Evolutionary conservation across 2,113 vertebrate species (phyloP).

Genomic region (Centrocercus urophasianus): DNA sequence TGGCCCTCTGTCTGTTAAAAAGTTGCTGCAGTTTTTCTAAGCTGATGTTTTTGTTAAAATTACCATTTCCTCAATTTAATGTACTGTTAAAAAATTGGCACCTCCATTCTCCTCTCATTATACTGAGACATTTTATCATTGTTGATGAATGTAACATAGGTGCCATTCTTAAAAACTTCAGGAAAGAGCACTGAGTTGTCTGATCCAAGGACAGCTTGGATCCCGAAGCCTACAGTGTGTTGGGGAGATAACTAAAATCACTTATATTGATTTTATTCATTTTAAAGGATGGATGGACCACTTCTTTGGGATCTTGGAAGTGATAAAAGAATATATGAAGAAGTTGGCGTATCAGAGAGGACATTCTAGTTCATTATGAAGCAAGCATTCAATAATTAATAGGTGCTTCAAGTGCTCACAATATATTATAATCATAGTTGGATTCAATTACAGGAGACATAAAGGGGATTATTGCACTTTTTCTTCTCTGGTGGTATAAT

Average conservation of each 20-base stretch:
- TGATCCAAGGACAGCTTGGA: not conserved
- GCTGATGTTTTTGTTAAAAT: not conserved
- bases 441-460: conserved; percentile 71
- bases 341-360: not conserved
- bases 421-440: conserved; percentile 70
- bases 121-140: conserved; percentile 29
- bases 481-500: conserved; percentile 57
- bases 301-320: not conserved
- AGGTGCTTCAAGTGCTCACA: conserved; percentile 65
- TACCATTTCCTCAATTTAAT: conserved; percentile 14
- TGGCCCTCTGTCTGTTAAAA: not conserved
- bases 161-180: conserved; percentile 6
- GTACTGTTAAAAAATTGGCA: not conserved
- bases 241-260: not conserved
- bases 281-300: not conserved
- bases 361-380: conserved; percentile 71
- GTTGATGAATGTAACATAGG: conserved; percentile 9
- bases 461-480: conserved; percentile 64
- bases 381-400: conserved; percentile 67
- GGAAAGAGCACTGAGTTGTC: not conserved
- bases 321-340: not conserved
- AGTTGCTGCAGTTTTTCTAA: not conserved
- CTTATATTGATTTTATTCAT: not conserved
- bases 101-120: not conserved
- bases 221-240: not conserved